These are phyloP conservation scores for Micromys minutus DNA, from an alignment of 2,113 vertebrate species.

Conservation along the genomic window DNA sequence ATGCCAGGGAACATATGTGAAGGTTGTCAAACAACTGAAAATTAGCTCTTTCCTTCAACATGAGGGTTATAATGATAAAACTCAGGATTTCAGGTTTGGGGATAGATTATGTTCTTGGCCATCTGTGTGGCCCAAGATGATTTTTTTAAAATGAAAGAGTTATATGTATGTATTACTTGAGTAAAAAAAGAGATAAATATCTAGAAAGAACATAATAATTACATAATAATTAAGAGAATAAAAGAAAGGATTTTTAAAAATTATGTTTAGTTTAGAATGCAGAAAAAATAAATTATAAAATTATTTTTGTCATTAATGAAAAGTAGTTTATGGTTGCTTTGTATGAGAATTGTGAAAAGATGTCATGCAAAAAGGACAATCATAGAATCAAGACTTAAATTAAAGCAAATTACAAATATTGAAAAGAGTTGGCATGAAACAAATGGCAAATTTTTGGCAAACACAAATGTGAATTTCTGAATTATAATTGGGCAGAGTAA, in stretches of 20 bases:
- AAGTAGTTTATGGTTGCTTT: not conserved
- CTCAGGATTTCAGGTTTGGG: not conserved
- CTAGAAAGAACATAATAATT: not conserved
- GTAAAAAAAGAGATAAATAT: not conserved
- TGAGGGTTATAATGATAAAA: no score
- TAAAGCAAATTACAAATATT: constrained; percentile 47
- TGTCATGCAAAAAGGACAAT: not conserved
- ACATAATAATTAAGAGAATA: not conserved
- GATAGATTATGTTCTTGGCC: not conserved
- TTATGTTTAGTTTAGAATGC: not conserved
- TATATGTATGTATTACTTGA: not conserved
- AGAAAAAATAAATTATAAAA: not conserved
- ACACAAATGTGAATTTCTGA: constrained; percentile 49
- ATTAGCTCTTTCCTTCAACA: not conserved
- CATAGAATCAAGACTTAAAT: constrained; percentile 31
- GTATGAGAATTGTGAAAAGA: not conserved
- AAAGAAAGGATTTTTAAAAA: constrained; percentile 3
- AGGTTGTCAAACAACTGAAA: not conserved
- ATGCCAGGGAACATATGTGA: not conserved
- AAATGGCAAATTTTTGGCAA: constrained; percentile 61
- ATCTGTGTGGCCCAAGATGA: not conserved
- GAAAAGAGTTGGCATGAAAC: constrained; percentile 54
- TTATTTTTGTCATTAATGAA: not conserved
- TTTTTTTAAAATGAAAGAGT: not conserved
- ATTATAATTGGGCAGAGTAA: constrained; percentile 63